Evolutionary conservation across 2,113 vertebrate genomes (phyloP).

Genomic region (Anolis sagrei): DNA sequence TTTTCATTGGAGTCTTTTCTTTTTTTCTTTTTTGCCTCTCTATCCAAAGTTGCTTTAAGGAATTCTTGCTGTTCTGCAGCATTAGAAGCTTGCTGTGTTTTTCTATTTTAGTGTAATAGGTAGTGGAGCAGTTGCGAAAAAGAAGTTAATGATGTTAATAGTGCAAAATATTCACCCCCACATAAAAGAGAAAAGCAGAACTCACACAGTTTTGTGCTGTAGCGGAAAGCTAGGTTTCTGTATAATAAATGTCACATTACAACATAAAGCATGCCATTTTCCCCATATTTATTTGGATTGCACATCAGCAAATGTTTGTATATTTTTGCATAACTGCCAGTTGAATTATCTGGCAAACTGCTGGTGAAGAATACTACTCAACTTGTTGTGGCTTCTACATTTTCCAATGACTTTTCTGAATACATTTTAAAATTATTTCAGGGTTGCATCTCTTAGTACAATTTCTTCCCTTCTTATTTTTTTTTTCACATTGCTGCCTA

Average conservation of each 20-base stretch:
- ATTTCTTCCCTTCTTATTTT: not conserved
- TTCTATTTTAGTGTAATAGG: conserved; percentile 55
- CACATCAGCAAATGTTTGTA: not conserved
- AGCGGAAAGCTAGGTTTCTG: conserved; percentile 3
- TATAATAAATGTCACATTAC: conserved; percentile 22
- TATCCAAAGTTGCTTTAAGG: conserved; percentile 67
- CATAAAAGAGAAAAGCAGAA: conserved; percentile 49
- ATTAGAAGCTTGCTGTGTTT: conserved; percentile 47
- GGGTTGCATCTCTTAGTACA: not conserved
- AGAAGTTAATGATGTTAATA: conserved; percentile 56
- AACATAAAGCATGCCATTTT: not conserved
- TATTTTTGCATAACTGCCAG: not conserved
- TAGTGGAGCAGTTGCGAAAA: conserved; percentile 42
- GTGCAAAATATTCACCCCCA: conserved; percentile 43
- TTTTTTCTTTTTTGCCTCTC: conserved; percentile 51
- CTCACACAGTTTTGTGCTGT: conserved; percentile 38
- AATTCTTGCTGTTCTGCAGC: conserved; percentile 58
- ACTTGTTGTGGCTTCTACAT: not conserved
- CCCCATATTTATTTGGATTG: not conserved
- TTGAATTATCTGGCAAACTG: not conserved
- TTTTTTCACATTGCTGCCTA: not conserved
- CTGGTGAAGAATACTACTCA: not conserved
- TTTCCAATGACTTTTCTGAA: not conserved
- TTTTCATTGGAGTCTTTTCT: conserved; percentile 71
- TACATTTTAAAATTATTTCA: not conserved